Base-by-base conservation (phyloP, 2,888 invertebrate genomes). In the Cantharis flavilabris region DNA sequence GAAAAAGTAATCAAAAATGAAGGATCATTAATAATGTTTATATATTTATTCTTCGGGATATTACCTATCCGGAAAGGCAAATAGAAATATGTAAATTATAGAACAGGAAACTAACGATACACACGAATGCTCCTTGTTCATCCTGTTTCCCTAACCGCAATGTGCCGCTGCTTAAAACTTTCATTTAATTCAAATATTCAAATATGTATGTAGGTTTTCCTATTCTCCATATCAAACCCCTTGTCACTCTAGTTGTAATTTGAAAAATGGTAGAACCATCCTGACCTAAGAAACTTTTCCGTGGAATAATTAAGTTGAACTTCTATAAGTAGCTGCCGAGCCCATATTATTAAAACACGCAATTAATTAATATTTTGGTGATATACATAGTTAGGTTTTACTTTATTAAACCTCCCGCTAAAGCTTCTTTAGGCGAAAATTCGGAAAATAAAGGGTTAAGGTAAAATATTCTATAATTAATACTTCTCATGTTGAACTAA, bases 141-240 rank as follows among this genome's bases (percentile, higher is more conserved):
- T 77, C 77, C 77, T 77, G 77, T 74, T 77, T 77, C 74, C 77
- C 69, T 28, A 73, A 77, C 73, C 70, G 65, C 70, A 72, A 28
- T 69, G 71, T 64, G 72, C 49, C n/a, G 49, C 72, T 71, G 69
- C 33, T 69, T 76, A 64, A 76, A 76, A 76, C 26, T 76, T 76
- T 76, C 72, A 76, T 76, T 76, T 69, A 71, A 72, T 76, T 76
- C 71, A 76, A 76, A 49, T 49, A 49, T 49, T 49, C 49, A 49
- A 49, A 49, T 49, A 49, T 49, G 49, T 49, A 49, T 49, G 49
- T 49, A 64, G 64, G 20, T 20, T 64, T 64, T 64, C 64, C 64
- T 64, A 64, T 64, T 64, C 64, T 20, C 64, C 20, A 64, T 64
- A 64, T 49, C 49, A 49, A 49, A 13, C 49, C 49, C 49, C 49